phyloP scores from a whole-genome alignment of 2,113 vertebrate species.

The Solea solea region DNA sequence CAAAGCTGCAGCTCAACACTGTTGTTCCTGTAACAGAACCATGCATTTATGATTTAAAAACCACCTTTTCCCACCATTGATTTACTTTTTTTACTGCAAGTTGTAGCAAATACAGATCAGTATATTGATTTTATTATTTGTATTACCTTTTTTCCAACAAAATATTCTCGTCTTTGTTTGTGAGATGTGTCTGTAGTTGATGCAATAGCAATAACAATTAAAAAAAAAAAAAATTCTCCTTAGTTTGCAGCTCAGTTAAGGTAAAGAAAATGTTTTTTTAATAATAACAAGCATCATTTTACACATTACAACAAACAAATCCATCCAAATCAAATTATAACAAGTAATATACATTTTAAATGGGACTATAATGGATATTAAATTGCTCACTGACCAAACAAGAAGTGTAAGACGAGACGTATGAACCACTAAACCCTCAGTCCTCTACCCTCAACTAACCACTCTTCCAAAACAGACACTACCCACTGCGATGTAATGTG shows the following conservation, averaged over 20 bases:
- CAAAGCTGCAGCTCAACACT: too few species aligned
- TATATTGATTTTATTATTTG: too few species aligned
- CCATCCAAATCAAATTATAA: not conserved
- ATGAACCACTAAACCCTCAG: not conserved
- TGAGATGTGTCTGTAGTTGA: not conserved
- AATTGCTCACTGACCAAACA: not conserved
- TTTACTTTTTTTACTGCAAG: too few species aligned
- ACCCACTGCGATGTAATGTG: slow-evolving; percentile 41
- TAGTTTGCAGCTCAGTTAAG: too few species aligned
- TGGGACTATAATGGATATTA: not conserved
- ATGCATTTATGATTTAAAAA: too few species aligned
- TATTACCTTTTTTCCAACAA: not conserved
- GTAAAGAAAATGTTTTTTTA: not conserved
- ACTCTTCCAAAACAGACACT: slow-evolving; percentile 34
- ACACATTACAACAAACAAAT: not conserved
- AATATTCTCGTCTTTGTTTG: not conserved
- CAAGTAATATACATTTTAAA: not conserved
- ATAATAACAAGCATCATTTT: too few species aligned
- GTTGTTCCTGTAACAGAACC: too few species aligned
- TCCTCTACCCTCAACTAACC: slow-evolving; percentile 11
- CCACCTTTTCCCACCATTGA: too few species aligned
- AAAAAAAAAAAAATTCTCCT: too few species aligned
- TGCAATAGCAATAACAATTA: not conserved
- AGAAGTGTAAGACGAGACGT: not conserved
- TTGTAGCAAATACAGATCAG: too few species aligned